Evolutionary conservation across 2,113 vertebrate species (phyloP), one percentile per base, ranked within the genome.

Genomic region (Dermatemys mawii): DNA sequence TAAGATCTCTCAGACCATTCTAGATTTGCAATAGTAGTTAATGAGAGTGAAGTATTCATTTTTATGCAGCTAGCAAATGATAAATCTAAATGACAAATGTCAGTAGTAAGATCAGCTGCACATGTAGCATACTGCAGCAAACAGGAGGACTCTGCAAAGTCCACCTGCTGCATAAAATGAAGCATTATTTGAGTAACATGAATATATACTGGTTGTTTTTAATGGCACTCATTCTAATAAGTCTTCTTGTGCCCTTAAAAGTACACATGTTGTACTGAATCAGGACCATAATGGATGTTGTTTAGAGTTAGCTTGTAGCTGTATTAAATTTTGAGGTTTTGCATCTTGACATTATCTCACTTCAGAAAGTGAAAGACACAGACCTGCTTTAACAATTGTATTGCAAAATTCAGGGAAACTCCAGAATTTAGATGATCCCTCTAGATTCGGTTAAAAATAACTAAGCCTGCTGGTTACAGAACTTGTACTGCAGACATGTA

Each of bases 161-260:
- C 53, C 29, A 82, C 38, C 79, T 86, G 75, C 17, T 2, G 2
- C 32, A 87, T 82, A 63, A 88, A 38, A 90, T 70, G 21, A 88
- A 88, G n/a, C 41, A 50, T 46, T 70, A 88, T 96, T 93, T 88
- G n/a, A 87, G 67, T 49, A 70, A 70, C 63, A 38, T 38, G 19
- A 38, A 38, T 70, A 70, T 21, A 11, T 22, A 38, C 24, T 67
- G 51, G 5, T 2, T 50, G 35, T 35, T 60, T 76, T 38, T 63
- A 14, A 70, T 32, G 83, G 24, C 12, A 76, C 46, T 46, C 24
- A 76, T 27, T 44, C 44, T 44, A 44, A 16, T 16, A 76, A 8
- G 41, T 29, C 6, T 76, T 76, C 41, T 76, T 10, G 11, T 29
- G 22, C 26, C 12, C 26, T 86, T 70, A 81, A 88, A 90, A 63